phyloP scores from a whole-genome alignment of 2,888 invertebrate species.

The Lepidonotus clava region DNA sequence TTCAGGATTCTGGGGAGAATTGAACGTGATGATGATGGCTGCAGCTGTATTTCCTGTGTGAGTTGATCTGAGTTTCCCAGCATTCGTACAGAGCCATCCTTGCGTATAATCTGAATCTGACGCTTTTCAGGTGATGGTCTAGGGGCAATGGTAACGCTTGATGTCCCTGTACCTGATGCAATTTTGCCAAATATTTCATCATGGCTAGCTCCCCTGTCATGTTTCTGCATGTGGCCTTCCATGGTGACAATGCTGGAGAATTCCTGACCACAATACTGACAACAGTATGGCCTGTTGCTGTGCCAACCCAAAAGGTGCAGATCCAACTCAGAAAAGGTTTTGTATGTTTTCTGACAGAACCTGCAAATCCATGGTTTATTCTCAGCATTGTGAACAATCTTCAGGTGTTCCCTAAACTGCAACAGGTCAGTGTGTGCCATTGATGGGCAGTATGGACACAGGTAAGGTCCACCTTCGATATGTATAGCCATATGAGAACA shows the following conservation, averaged over 20 bases:
- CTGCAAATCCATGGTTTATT: slow-evolving; percentile 9
- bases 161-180: background rate
- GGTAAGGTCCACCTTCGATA: slow-evolving; percentile 17
- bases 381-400: background rate
- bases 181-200: background rate
- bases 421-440: background rate
- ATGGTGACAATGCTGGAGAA: slow-evolving; percentile 20
- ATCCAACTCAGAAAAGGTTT: slow-evolving; percentile 1
- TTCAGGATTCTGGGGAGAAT: too few species aligned
- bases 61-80: background rate
- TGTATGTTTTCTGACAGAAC: slow-evolving; percentile 5
- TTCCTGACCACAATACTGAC: slow-evolving; percentile 48
- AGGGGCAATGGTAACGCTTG: too few species aligned
- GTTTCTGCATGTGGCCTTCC: background rate
- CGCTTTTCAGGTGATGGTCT: too few species aligned
- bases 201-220: background rate
- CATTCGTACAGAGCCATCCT: slow-evolving; percentile 22
- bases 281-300: slow-evolving; percentile 20
- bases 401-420: background rate
- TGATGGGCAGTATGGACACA: slow-evolving; percentile 33
- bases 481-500: slow-evolving; percentile 15
- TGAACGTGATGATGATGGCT: too few species aligned
- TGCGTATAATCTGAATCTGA: background rate
- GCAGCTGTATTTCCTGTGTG: too few species aligned
- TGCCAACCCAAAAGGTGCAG: slow-evolving; percentile 15